Percentiles rank a stretch among this genome's conserved stretches.
These are phyloP conservation scores for Cottus gobio DNA, from an alignment of 2,113 vertebrate species.

Conservation along the genomic window DNA sequence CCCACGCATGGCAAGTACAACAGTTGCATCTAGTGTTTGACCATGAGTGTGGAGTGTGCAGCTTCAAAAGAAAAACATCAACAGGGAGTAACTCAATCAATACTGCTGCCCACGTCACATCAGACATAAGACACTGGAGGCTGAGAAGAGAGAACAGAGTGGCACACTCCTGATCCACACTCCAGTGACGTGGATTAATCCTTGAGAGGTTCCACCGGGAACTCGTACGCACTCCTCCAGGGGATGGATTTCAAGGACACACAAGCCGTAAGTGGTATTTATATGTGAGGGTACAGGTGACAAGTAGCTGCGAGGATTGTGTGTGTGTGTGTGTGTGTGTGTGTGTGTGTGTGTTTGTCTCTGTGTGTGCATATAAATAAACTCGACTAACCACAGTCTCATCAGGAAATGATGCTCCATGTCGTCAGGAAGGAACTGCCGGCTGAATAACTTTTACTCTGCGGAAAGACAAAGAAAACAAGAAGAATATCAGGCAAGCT, in stretches of 20 bases:
- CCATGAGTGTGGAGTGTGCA: background rate
- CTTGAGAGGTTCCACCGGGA: conserved; percentile 60
- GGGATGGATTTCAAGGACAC: conserved; percentile 69
- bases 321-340: background rate
- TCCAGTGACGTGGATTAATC: conserved; percentile 67
- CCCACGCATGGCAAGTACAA: background rate
- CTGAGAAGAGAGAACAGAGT: conserved; percentile 26
- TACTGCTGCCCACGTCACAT: conserved; percentile 28
- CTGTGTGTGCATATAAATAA: background rate
- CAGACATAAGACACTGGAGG: conserved; percentile 26
- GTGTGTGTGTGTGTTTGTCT: conserved; percentile 2
- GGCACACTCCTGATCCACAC: conserved; percentile 51
- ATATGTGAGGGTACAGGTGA: conserved; percentile 49
- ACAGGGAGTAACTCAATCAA: conserved; percentile 27
- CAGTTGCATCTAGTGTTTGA: background rate
- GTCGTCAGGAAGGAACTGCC: conserved; percentile 58
- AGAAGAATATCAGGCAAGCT: conserved; percentile 43
- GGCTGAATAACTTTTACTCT: conserved; percentile 50
- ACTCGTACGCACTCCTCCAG: conserved; percentile 39
- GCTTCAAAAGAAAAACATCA: conserved; percentile 35
- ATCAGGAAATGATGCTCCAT: conserved; percentile 79
- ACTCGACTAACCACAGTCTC: conserved; percentile 76
- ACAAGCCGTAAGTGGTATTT: conserved; percentile 50
- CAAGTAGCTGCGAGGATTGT: conserved; percentile 40
- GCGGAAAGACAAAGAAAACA: conserved; percentile 24